A percentile compares a stretch with the other conserved stretches of the same genome.
phyloP scores from a whole-genome alignment of 1,140 invertebrate genomes.

The Kradibia gibbosae region DNA sequence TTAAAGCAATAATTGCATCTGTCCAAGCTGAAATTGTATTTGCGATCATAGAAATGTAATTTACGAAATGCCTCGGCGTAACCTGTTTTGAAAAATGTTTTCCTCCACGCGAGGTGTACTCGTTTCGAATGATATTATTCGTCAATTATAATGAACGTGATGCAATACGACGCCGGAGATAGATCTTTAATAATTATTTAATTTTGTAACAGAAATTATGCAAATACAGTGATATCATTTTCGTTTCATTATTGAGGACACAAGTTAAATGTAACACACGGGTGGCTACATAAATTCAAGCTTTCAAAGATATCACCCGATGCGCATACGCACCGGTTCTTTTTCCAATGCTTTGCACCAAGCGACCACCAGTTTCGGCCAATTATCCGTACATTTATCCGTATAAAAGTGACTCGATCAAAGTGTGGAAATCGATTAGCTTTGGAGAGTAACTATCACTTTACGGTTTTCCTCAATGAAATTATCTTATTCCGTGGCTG shows the following conservation, averaged over 20 bases:
- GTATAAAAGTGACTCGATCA: slow-evolving; percentile 31
- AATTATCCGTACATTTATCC: slow-evolving; percentile 33
- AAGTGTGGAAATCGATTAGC: slow-evolving; percentile 40
- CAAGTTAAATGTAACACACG: not conserved
- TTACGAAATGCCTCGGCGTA: not conserved
- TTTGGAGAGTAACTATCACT: slow-evolving; percentile 11
- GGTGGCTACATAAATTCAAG: not conserved
- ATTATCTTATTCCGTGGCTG: slow-evolving; percentile 18
- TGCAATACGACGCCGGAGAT: not conserved
- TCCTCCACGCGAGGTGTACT: not conserved
- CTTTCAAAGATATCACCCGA: not conserved
- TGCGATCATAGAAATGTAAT: slow-evolving; percentile 16
- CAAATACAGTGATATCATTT: not conserved
- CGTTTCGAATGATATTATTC: slow-evolving; percentile 5
- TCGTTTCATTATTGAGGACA: not conserved
- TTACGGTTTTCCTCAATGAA: slow-evolving; percentile 8
- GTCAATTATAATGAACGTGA: not conserved
- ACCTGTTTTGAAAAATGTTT: slow-evolving; percentile 8
- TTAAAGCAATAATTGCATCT: slow-evolving; percentile 13
- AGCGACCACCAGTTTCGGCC: not conserved
- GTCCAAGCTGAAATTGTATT: slow-evolving; percentile 15
- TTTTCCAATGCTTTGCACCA: not conserved
- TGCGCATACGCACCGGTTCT: not conserved
- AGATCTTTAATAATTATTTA: not conserved
- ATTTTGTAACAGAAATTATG: not conserved